phyloP scores from a whole-genome alignment of 2,113 vertebrate species.

The Empidonax alnorum region DNA sequence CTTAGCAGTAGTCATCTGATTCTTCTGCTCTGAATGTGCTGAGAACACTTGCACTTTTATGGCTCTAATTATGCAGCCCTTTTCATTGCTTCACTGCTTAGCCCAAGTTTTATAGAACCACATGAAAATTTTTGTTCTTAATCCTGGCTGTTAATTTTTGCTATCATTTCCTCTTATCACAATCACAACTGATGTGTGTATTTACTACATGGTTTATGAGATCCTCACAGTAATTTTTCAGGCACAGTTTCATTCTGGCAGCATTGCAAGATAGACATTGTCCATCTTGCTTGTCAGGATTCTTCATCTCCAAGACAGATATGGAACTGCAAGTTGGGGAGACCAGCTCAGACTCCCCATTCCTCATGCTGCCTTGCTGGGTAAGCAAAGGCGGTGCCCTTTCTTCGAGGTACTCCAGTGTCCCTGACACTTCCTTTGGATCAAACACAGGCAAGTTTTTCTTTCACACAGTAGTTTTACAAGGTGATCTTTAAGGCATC shows the following conservation, averaged over 20 bases:
- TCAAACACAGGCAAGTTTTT: not conserved
- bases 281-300: not conserved
- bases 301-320: not conserved
- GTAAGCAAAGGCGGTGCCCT: not conserved
- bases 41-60: not conserved
- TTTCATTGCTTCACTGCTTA: not conserved
- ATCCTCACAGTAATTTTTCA: not conserved
- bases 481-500: constrained; percentile 24
- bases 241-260: not conserved
- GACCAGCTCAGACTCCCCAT: not conserved
- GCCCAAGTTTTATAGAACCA: not conserved
- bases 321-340: not conserved
- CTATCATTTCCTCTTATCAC: not conserved
- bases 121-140: not conserved
- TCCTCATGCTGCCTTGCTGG: not conserved
- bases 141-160: not conserved
- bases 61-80: not conserved
- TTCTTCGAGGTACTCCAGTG: not conserved
- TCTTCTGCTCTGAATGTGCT: not conserved
- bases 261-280: not conserved
- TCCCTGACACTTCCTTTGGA: not conserved
- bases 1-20: constrained; percentile 8
- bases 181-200: not conserved
- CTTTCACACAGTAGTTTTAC: not conserved
- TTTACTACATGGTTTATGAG: not conserved